Evolutionary conservation across 2,888 invertebrate species (phyloP), one percentile per base, ranked within the genome.

Genomic region (Cylloceria caligata): DNA sequence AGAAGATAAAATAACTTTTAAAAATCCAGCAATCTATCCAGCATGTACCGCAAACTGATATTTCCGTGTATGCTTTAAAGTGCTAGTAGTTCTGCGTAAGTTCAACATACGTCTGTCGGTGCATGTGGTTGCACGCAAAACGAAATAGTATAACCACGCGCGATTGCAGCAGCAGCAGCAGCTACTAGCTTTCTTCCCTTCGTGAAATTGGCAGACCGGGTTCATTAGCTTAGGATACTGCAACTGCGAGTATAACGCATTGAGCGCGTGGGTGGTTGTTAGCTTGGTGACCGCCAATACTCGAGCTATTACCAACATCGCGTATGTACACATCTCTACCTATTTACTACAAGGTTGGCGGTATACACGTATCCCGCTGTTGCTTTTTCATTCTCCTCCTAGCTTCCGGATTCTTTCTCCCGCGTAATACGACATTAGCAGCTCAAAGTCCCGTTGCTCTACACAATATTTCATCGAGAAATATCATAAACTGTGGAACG

Each of bases 241-340:
- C 76, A 75, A 73, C 80, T 79, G 72, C 55, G 77, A 79, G 80
- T 73, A 79, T 83, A 83, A 82, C 80, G 75, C 80, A 85, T 82
- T 81, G 80, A 82, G 80, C 75, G 84, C 84, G 85, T 86, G 85
- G 85, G 85, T 86, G 85, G 85, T 75, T 83, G 65, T 36, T n/a
- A 34, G 68, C 62, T 83, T 81, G 74, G 45, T 69, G 45, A 80
- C 64, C 69, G 52, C 45, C 75, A 69, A 49, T 60, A 52, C 47
- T 24, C 49, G 13, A 71, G 39, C 52, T 57, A 64, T 47, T 57
- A 27, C 47, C 45, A 34, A 47, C 16, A 47, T 49, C 24, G n/a
- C n/a, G 11, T n/a, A 11, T 6, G 57, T 36, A 49, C 19, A 49
- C 19, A 16, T 16, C 30, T 1, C 7, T 13, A 49, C 9, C 9